Conservation (phyloP, 2,888 invertebrate genomes). For the Tuberolachnus salignus region DNA sequence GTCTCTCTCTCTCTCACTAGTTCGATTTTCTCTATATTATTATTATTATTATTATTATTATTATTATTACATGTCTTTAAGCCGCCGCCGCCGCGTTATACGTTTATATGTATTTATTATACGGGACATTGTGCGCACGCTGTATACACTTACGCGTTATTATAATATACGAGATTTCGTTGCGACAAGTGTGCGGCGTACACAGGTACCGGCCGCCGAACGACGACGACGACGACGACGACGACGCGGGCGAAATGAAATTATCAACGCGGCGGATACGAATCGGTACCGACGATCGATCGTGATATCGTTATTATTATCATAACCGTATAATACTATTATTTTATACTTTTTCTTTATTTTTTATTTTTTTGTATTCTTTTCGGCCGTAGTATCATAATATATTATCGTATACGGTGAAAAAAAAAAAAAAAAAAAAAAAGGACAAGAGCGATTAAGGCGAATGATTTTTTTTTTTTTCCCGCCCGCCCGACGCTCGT, state of each 20-base stretch:
- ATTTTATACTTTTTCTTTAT: background rate
- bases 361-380: conserved; percentile 7
- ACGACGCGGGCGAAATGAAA: conserved; percentile 57
- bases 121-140: background rate
- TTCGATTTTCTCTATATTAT: no score
- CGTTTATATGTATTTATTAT: no score
- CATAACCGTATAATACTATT: no score
- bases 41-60: no score
- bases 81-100: no score
- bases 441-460: no score
- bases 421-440: no score
- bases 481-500: no score
- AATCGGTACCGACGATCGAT: conserved; percentile 23
- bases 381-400: background rate
- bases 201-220: background rate
- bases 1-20: background rate
- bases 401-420: no score
- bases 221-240: background rate
- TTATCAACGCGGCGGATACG: conserved; percentile 60
- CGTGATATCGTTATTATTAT: conserved; percentile 40
- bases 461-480: no score
- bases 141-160: background rate
- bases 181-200: background rate
- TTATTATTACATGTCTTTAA: background rate
- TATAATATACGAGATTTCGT: background rate